These are phyloP conservation scores for Tetranychus truncatus DNA, from an alignment of 2,888 invertebrate species.

Conservation along the genomic window DNA sequence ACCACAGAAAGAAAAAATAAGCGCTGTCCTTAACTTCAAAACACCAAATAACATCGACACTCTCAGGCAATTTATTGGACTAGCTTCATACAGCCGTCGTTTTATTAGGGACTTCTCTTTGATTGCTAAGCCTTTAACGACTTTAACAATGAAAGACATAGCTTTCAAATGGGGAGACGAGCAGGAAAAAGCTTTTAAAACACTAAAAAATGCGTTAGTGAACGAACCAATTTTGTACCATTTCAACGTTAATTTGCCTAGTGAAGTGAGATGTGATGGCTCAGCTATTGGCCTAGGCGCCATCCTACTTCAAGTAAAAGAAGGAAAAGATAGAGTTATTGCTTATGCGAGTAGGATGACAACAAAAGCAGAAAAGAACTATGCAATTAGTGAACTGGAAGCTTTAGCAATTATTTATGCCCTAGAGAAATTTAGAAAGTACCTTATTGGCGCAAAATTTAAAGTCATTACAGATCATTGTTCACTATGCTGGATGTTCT, in stretches of 20 bases:
- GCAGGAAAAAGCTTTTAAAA: slow-evolving; percentile 22
- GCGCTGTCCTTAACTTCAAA: slow-evolving; percentile 20
- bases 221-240: background rate
- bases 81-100: slow-evolving; percentile 3
- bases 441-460: slow-evolving; percentile 2
- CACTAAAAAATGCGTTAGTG: slow-evolving; percentile 1
- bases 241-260: background rate
- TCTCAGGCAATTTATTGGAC: slow-evolving; percentile 24
- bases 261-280: slow-evolving; percentile 7
- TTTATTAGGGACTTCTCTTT: slow-evolving; percentile 24
- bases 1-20: no score
- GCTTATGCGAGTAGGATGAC: no score
- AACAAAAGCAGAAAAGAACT: background rate
- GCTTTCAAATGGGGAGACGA: slow-evolving; percentile 24
- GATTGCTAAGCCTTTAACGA: slow-evolving; percentile 24
- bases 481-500: background rate
- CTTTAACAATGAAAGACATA: slow-evolving; percentile 18
- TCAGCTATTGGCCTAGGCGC: background rate
- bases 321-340: no score
- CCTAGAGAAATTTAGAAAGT: background rate
- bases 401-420: background rate
- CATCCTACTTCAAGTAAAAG: no score
- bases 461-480: slow-evolving; percentile 5
- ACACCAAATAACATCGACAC: slow-evolving; percentile 20
- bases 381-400: background rate